Percentiles rank a stretch among this genome's conserved stretches.
Evolutionary conservation across 1,140 invertebrate genomes (phyloP).

Genomic region (Whitmania pigra): DNA sequence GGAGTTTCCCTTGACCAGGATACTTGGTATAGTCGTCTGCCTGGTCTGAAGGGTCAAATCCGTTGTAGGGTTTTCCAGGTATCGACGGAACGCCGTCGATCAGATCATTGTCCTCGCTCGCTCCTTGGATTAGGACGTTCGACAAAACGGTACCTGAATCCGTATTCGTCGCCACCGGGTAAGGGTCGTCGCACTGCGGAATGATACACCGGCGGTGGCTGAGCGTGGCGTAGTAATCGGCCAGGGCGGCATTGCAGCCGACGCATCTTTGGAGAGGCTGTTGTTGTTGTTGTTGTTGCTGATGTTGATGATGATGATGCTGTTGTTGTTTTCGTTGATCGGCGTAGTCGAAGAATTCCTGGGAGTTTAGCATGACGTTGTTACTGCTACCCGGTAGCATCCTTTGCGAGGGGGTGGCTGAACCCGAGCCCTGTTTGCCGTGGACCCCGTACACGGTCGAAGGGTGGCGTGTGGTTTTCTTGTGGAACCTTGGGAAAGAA

Average conservation of each 20-base stretch:
- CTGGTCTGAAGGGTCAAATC: no score
- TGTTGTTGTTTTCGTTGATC: neutral
- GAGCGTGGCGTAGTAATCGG: neutral
- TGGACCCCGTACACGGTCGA: neutral
- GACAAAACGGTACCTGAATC: no score
- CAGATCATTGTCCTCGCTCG: no score
- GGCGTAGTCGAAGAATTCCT: neutral
- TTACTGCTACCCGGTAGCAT: neutral
- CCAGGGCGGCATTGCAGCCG: constrained; percentile 5
- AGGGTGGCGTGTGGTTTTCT: neutral
- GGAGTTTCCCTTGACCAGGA: no score
- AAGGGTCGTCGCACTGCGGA: no score
- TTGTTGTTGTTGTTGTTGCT: neutral
- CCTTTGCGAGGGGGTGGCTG: neutral
- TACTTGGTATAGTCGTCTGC: no score
- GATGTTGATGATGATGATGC: neutral
- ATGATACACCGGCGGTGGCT: neutral
- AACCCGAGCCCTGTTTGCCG: neutral
- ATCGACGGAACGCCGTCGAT: no score
- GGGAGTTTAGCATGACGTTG: neutral
- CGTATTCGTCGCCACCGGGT: no score
- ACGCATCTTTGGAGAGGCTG: neutral
- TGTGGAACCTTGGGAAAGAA: neutral
- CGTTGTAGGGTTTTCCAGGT: no score
- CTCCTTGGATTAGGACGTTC: no score